Evolutionary conservation across 2,113 vertebrate species (phyloP), one percentile per base, ranked within the genome.

Genomic region (Corythornis cristatus): DNA sequence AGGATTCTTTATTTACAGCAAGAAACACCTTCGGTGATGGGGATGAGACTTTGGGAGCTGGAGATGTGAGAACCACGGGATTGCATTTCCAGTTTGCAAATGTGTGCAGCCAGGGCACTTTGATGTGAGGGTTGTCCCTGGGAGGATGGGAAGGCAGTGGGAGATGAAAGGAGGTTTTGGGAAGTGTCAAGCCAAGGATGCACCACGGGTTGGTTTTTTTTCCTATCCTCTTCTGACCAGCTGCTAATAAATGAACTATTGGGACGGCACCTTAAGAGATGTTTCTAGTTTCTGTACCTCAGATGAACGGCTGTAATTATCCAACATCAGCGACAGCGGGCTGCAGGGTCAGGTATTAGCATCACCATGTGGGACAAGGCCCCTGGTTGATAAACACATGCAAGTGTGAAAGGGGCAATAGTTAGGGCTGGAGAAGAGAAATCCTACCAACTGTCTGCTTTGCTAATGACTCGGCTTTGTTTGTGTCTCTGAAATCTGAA

Each of bases 401-500:
- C 48, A 80, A 95, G 80, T 65, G 72, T 89, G 78, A 96, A 82
- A 76, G 66, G 54, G 68, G 29, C 71, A 56, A 57, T 18, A 86
- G 86, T 26, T 48, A n/a, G 29, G 74, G 74, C 67, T 92, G 85
- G 72, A 76, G 93, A 79, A 68, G 82, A 94, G 88, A 74, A 96
- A 93, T 73, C 83, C 40, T 22, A 67, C 72, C 45, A 61, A 35
- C 77, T 91, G 96, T 95, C 92, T 97, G 95, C 93, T 86, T 76
- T 90, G 94, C 92, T 93, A 93, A 95, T 93, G 95, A 76, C 88
- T 86, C 43, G 57, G 84, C 79, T 94, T 90, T 90, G 91, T 87
- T 90, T 83, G 92, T 56, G 84, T 77, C 65, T 81, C 91, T 48
- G 88, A 51, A 62, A 75, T 68, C 88, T 73, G 80, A 64, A 48